Conservation (phyloP, 2,113 vertebrate species). For the Thinocorus orbignyianus region DNA sequence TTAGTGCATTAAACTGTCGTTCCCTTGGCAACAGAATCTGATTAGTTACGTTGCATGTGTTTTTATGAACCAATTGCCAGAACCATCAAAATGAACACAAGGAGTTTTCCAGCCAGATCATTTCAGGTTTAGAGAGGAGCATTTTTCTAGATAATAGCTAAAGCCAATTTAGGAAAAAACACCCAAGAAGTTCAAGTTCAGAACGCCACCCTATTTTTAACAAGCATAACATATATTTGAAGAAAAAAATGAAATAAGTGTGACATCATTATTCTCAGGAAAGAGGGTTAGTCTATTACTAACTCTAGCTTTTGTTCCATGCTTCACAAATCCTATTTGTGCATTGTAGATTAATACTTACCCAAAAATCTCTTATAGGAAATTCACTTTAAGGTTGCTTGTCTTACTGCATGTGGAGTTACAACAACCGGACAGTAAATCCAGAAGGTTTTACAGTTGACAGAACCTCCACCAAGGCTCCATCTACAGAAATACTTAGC, state of each 20-base stretch:
- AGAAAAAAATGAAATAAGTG: not conserved
- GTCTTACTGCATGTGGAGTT: constrained; percentile 63
- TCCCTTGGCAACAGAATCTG: not conserved
- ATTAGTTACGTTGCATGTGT: not conserved
- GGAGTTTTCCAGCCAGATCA: not conserved
- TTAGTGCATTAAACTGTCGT: not conserved
- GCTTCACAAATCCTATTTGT: constrained; percentile 47
- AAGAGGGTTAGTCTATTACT: constrained; percentile 20
- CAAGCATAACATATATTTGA: not conserved
- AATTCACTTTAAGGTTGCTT: constrained; percentile 64
- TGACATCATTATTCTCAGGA: not conserved
- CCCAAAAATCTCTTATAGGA: constrained; percentile 50
- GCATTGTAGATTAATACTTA: constrained; percentile 47
- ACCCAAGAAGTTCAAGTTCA: not conserved
- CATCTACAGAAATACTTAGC: constrained; percentile 67
- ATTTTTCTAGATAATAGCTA: not conserved
- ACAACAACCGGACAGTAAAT: constrained; percentile 56
- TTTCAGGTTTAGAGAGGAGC: not conserved
- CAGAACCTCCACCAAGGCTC: constrained; percentile 65
- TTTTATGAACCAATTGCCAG: constrained; percentile 9
- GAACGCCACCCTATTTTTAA: not conserved
- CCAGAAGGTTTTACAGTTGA: constrained; percentile 57
- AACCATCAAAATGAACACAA: not conserved
- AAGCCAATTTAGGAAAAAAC: not conserved
- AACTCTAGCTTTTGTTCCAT: constrained; percentile 46